phyloP scores from a whole-genome alignment of 2,888 invertebrate genomes.

The Amiota communis region DNA sequence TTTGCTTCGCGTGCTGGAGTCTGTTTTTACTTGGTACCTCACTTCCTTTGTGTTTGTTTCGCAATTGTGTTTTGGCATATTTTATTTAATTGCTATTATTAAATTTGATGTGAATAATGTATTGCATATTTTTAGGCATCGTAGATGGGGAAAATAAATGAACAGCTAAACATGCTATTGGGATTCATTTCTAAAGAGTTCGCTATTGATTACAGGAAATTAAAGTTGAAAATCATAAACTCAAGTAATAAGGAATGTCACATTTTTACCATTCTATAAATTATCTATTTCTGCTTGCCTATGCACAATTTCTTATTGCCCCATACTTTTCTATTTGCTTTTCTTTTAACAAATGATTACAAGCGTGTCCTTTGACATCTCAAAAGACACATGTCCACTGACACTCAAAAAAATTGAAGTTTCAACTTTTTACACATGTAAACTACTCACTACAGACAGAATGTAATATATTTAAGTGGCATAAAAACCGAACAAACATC shows the following conservation, averaged over 20 bases:
- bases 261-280: too few species aligned
- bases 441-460: constrained; percentile 19
- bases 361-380: constrained; percentile 31
- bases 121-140: constrained; percentile 39
- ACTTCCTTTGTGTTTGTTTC: constrained; percentile 12
- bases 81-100: constrained; percentile 50
- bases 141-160: too few species aligned
- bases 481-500: constrained; percentile 10
- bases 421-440: constrained; percentile 19
- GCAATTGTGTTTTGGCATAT: constrained; percentile 41
- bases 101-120: constrained; percentile 42
- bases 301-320: too few species aligned
- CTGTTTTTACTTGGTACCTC: background rate
- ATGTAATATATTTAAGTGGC: constrained; percentile 43
- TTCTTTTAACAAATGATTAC: constrained; percentile 26
- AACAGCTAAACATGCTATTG: too few species aligned
- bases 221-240: too few species aligned
- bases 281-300: too few species aligned
- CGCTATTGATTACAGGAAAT: too few species aligned
- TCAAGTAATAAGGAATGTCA: too few species aligned
- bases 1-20: background rate
- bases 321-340: too few species aligned
- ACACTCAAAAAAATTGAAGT: constrained; percentile 17
- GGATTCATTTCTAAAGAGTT: too few species aligned
- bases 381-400: background rate